phyloP scores from a whole-genome alignment of 2,888 invertebrate species.

The Lithophane semibrunnea region DNA sequence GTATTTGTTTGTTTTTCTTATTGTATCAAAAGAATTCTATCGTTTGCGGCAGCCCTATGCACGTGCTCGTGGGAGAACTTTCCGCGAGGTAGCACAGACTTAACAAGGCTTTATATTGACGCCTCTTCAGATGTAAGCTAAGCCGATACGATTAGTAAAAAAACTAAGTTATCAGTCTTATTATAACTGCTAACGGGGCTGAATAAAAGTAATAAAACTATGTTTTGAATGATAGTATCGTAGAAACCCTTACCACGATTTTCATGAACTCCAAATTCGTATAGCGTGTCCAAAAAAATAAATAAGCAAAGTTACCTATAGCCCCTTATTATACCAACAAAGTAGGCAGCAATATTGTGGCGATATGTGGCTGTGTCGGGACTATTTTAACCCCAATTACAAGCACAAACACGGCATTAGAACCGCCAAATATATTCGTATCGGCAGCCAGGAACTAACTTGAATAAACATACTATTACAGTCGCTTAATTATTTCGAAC shows the following conservation, averaged over 20 bases:
- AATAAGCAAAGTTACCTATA: constrained; percentile 48
- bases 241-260: constrained; percentile 31
- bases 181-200: constrained; percentile 1
- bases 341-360: constrained; percentile 43
- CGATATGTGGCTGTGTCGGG: constrained; percentile 40
- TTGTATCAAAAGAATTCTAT: constrained; percentile 58
- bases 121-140: constrained; percentile 71
- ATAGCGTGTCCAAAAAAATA: constrained; percentile 55
- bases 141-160: constrained; percentile 60
- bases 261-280: constrained; percentile 31
- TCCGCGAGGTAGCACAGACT: constrained; percentile 81
- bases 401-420: constrained; percentile 59
- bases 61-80: constrained; percentile 70
- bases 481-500: constrained; percentile 81
- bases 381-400: constrained; percentile 61
- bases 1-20: constrained; percentile 50
- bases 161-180: constrained; percentile 42
- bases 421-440: constrained; percentile 53
- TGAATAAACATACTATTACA: constrained; percentile 73
- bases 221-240: constrained; percentile 37
- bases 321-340: constrained; percentile 53
- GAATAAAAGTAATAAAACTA: constrained; percentile 16
- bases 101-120: constrained; percentile 81
- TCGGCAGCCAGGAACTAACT: constrained; percentile 70
- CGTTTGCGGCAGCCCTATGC: constrained; percentile 63